Percentiles rank a stretch among this genome's conserved stretches.
These are phyloP conservation scores for Rhineura floridana DNA, from an alignment of 2,113 vertebrate genomes.

Conservation along the genomic window DNA sequence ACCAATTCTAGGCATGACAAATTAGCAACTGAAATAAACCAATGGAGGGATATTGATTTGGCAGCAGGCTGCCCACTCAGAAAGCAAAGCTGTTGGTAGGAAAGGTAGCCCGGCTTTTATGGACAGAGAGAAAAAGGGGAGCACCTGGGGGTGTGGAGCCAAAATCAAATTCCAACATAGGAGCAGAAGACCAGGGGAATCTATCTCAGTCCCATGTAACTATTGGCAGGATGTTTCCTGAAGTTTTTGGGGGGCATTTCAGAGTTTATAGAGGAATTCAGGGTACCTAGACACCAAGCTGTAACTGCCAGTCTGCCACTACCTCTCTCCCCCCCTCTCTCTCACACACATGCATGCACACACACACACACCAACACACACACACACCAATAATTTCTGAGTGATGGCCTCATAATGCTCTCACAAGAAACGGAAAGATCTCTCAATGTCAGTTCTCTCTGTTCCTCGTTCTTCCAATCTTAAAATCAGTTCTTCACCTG, in stretches of 20 bases:
- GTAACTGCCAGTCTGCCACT: background rate
- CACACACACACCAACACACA: background rate
- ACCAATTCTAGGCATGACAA: background rate
- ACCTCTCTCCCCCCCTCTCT: background rate
- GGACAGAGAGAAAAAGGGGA: background rate
- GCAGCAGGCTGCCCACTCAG: background rate
- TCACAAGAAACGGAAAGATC: too few species aligned
- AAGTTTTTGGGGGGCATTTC: background rate
- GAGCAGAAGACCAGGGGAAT: background rate
- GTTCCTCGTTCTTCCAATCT: too few species aligned
- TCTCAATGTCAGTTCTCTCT: too few species aligned
- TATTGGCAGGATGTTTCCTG: background rate
- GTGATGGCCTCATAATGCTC: too few species aligned
- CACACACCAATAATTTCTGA: background rate
- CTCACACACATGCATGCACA: background rate
- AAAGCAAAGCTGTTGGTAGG: background rate
- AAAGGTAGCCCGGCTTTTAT: background rate
- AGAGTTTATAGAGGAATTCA: background rate
- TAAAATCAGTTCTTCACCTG: too few species aligned
- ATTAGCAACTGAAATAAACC: background rate
- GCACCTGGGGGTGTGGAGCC: background rate
- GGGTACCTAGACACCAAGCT: background rate
- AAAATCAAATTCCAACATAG: background rate
- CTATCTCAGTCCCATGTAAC: background rate
- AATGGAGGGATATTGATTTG: background rate